phyloP scores from a whole-genome alignment of 2,888 invertebrate species.

The Eutolmus rufibarbis region DNA sequence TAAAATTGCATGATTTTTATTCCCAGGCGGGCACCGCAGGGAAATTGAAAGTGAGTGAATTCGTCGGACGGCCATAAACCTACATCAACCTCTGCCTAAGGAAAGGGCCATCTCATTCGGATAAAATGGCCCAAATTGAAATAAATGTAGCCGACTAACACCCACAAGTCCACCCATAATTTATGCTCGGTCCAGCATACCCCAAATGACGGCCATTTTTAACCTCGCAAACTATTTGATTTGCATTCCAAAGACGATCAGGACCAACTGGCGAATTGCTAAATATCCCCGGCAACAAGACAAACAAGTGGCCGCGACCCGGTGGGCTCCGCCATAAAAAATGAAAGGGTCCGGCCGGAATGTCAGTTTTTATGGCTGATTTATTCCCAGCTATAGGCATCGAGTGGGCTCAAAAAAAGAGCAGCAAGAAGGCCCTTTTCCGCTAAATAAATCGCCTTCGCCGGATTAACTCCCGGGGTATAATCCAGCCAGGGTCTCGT shows the following conservation, averaged over 20 bases:
- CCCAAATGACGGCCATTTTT: not conserved
- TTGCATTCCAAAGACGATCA: conserved; percentile 2
- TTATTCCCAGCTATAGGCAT: not conserved
- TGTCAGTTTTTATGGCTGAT: conserved; percentile 35
- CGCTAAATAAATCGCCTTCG: conserved; percentile 27
- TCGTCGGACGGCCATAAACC: not conserved
- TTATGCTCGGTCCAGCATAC: not conserved
- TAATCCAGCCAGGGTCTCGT: not conserved
- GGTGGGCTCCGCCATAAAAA: not conserved
- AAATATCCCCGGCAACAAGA: conserved; percentile 16
- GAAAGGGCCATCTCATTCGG: not conserved
- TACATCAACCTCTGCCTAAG: not conserved
- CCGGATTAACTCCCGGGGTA: conserved; percentile 8
- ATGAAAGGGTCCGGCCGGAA: not conserved
- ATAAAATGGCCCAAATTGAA: not conserved
- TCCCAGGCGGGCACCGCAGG: not conserved
- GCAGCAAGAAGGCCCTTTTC: not conserved
- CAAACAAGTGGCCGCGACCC: conserved; percentile 1
- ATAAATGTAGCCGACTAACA: not conserved
- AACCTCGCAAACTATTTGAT: not conserved
- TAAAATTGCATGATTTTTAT: not conserved
- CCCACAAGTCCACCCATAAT: not conserved
- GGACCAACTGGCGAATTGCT: not conserved
- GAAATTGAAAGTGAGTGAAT: not conserved
- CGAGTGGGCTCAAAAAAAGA: not conserved